Evolutionary conservation across 2,797 vertebrate genomes (phyloP).

Genomic region (Microcaecilia unicolor): DNA sequence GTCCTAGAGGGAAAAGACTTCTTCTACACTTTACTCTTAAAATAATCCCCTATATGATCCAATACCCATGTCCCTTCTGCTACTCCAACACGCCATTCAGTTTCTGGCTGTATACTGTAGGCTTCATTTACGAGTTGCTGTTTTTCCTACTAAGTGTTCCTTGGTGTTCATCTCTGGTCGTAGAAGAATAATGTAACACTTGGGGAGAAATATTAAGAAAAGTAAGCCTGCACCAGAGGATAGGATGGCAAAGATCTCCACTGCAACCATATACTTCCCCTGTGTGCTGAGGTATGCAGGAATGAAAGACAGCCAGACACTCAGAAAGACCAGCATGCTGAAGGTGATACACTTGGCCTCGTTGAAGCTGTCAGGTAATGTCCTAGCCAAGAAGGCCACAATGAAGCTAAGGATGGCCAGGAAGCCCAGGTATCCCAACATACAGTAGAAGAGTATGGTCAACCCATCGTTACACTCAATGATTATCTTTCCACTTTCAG

Average conservation of each 20-base stretch:
- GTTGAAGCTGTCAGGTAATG: slow-evolving; percentile 6
- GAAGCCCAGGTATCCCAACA: background rate
- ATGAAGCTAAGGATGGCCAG: background rate
- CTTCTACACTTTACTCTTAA: too few relatives aligned
- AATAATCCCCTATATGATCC: too few relatives aligned
- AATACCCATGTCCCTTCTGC: too few relatives aligned
- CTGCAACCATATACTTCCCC: slow-evolving; percentile 3
- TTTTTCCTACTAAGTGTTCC: background rate
- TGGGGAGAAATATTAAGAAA: slow-evolving; percentile 8
- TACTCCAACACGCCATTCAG: too few relatives aligned
- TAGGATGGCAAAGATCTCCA: slow-evolving; percentile 17
- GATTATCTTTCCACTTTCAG: background rate
- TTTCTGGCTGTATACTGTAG: too few relatives aligned
- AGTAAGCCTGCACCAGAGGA: slow-evolving; percentile 8
- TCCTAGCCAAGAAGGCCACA: slow-evolving; percentile 1
- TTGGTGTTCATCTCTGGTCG: background rate
- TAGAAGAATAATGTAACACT: slow-evolving; percentile 6
- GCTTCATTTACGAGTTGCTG: too few relatives aligned
- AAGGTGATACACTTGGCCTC: slow-evolving; percentile 13
- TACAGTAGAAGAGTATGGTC: background rate
- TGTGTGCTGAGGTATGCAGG: slow-evolving; percentile 15
- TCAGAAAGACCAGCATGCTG: slow-evolving; percentile 13
- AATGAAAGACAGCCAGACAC: slow-evolving; percentile 10
- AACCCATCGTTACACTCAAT: slow-evolving; percentile 2
- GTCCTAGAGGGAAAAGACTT: too few relatives aligned